Evolutionary conservation across 2,888 invertebrate genomes (phyloP), one percentile per base, ranked within the genome.

Genomic region (Caenorhabditis sp.): DNA sequence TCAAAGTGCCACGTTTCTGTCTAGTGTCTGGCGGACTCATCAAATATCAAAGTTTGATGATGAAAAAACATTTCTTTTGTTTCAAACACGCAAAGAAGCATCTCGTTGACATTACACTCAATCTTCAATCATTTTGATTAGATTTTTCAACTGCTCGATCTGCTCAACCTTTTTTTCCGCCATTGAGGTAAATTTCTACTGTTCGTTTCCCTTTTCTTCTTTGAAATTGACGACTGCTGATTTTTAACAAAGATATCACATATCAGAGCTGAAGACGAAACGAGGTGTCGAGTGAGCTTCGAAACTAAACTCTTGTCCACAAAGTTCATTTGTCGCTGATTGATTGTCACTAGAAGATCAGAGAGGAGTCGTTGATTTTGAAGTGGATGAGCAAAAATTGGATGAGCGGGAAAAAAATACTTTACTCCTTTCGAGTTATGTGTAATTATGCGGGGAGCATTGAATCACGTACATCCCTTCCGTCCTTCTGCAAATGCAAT

Each of bases 391-490:
- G 35, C 14, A 28, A 54, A 66, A 31, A 10, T 64, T 4, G 10
- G 19, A 26, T 31, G 31, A 64, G 49, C 28, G 49, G 6, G 31
- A 22, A 54, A 38, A 56, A 41, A 56, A 41, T 47, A 64, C 56
- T 66, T 64, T 28, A 44, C 74, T 70, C 58, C 16, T 75, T 47
- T 64, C 64, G 16, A 68, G 66, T 68, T 38, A 68, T 68, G 76
- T 76, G 76, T 76, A 76, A 76, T 76, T 76, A 76, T 68, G 38
- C 58, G 56, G 61, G 24, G 51, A 47, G 56, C 76, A 66, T 75
- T 58, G 56, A 74, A 74, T 63, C 64, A 74, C 74, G 74, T 63
- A 54, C 51, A 73, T 73, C 28, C n/a, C 35, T 63, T 12, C 26
- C 22, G 10, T 47, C 12, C 41, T 56, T 19, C 61, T 59, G 49